Conservation (phyloP, 2,888 invertebrate genomes). For the Acronicta aceris region DNA sequence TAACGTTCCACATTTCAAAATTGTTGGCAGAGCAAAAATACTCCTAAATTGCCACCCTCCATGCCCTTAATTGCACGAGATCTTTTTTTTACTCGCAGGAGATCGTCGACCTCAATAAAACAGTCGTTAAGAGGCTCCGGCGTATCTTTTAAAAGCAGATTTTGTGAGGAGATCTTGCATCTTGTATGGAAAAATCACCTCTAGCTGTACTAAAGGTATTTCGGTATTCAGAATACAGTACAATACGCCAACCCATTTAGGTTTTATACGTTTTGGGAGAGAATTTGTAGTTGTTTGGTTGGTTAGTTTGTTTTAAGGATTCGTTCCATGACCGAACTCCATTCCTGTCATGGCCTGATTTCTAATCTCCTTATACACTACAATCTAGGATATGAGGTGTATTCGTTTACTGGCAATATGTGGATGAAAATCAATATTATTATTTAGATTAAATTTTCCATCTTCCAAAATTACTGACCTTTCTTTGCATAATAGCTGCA, state of each 20-base stretch:
- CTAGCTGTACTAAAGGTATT: conserved; percentile 21
- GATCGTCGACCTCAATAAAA: conserved; percentile 61
- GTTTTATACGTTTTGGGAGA: conserved; percentile 16
- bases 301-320: too few relatives aligned
- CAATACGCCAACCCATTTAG: not conserved
- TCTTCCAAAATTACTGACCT: too few relatives aligned
- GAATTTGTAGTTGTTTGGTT: not conserved
- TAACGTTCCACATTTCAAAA: conserved; percentile 45
- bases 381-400: not conserved
- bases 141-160: conserved; percentile 53
- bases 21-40: conserved; percentile 54
- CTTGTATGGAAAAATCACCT: conserved; percentile 35
- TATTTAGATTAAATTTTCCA: too few relatives aligned
- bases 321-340: not conserved
- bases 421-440: too few relatives aligned
- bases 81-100: conserved; percentile 53
- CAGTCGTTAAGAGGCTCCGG: conserved; percentile 52
- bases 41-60: conserved; percentile 57
- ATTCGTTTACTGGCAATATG: too few relatives aligned
- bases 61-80: conserved; percentile 59
- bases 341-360: not conserved
- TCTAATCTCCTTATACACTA: not conserved
- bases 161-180: conserved; percentile 50
- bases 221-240: conserved; percentile 22
- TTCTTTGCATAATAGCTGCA: not conserved